These are phyloP conservation scores for Melanerpes aurifrons DNA, from an alignment of 2,113 vertebrate species.

Conservation along the genomic window DNA sequence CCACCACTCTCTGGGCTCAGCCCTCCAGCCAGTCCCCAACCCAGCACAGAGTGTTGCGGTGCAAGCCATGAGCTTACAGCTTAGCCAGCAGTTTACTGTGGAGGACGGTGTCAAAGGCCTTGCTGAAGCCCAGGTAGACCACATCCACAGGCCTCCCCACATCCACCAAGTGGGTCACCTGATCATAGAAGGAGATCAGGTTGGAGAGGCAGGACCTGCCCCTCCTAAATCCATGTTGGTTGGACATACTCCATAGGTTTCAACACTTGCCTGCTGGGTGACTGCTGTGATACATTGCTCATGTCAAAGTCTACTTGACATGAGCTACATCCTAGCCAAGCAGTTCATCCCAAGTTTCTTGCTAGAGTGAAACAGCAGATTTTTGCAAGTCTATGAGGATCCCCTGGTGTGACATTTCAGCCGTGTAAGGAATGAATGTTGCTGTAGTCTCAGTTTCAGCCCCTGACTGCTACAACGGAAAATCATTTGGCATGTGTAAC, in stretches of 20 bases:
- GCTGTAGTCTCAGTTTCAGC: background rate
- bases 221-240: no score
- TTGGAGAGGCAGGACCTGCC: no score
- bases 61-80: no score
- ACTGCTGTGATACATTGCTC: background rate
- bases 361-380: background rate
- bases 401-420: background rate
- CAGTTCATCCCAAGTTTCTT: background rate
- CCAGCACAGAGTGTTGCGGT: no score
- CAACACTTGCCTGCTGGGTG: background rate
- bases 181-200: no score
- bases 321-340: background rate
- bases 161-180: no score
- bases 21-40: no score
- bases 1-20: no score
- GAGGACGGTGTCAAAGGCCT: no score
- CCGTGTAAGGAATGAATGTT: background rate
- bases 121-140: no score
- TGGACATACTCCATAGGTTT: background rate
- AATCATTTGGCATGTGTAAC: background rate
- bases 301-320: background rate
- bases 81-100: no score
- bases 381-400: background rate
- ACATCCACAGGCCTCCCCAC: no score
- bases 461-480: background rate